A percentile compares a stretch with the other conserved stretches of the same genome.
Evolutionary conservation across 2,113 vertebrate genomes (phyloP).

Genomic region (Saguinus midas): DNA sequence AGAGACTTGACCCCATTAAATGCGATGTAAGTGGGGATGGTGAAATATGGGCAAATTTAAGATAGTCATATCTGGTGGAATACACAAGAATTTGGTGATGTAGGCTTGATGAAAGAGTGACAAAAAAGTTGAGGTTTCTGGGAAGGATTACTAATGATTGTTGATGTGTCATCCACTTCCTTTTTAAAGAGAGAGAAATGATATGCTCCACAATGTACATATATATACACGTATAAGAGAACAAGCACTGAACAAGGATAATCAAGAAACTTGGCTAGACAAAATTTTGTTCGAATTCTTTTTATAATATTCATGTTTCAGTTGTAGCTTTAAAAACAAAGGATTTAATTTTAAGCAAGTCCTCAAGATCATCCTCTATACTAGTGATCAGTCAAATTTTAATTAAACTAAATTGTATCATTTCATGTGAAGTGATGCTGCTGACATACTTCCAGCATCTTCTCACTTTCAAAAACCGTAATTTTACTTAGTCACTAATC

Average conservation of each 20-base stretch:
- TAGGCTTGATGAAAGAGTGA: rapidly evolving
- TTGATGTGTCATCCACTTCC: neutral
- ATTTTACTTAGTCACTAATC: neutral
- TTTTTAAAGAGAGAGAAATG: neutral
- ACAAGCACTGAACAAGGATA: neutral
- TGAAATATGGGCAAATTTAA: neutral
- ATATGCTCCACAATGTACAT: neutral
- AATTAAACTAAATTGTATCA: neutral
- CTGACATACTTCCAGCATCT: neutral
- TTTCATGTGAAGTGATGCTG: neutral
- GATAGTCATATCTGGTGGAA: rapidly evolving
- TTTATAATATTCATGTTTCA: neutral
- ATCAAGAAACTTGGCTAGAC: neutral
- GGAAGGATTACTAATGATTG: neutral
- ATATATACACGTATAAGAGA: rapidly evolving
- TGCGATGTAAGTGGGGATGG: rapidly evolving
- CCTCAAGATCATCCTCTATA: neutral
- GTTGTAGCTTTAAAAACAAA: neutral
- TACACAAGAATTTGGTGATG: neutral
- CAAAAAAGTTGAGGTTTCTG: neutral
- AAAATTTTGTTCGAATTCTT: neutral
- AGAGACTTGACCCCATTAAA: neutral
- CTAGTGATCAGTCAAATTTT: neutral
- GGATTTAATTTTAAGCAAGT: neutral
- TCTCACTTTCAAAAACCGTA: neutral